Percentiles rank a stretch among this genome's conserved stretches.
Evolutionary conservation across 2,113 vertebrate genomes (phyloP).

Genomic region (Menura novaehollandiae): DNA sequence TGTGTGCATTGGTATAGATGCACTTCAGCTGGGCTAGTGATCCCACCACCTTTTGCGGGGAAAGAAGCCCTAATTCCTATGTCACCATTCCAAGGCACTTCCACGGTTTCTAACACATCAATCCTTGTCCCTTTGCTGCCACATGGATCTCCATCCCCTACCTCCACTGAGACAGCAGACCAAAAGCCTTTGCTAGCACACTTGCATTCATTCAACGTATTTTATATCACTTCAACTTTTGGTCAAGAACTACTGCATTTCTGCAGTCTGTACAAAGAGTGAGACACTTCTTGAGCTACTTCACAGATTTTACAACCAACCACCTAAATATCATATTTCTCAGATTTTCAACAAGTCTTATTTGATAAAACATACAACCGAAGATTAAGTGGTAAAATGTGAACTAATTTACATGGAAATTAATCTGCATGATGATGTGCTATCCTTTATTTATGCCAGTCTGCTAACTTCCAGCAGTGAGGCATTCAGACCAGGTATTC

Average conservation of each 20-base stretch:
- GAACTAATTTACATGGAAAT: not conserved
- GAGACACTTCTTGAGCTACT: not conserved
- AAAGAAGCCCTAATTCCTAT: not conserved
- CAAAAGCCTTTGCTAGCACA: not conserved
- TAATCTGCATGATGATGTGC: not conserved
- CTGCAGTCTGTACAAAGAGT: not conserved
- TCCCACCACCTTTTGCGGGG: not conserved
- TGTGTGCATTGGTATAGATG: not conserved
- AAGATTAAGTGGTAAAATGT: not conserved
- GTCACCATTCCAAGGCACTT: not conserved
- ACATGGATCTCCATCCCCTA: not conserved
- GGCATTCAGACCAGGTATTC: not conserved
- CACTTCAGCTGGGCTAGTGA: not conserved
- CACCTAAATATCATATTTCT: not conserved
- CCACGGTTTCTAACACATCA: not conserved
- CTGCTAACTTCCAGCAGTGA: not conserved
- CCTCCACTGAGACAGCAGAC: fast-evolving
- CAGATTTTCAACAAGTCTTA: not conserved
- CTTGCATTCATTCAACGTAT: not conserved
- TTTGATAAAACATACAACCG: not conserved
- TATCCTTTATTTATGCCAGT: not conserved
- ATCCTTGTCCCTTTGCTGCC: not conserved
- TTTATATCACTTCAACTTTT: not conserved
- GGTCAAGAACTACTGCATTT: not conserved
- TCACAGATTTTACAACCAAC: not conserved